Evolutionary conservation across 2,888 invertebrate genomes (phyloP), one percentile per base, ranked within the genome.

Genomic region (Polylopha cassiicola): DNA sequence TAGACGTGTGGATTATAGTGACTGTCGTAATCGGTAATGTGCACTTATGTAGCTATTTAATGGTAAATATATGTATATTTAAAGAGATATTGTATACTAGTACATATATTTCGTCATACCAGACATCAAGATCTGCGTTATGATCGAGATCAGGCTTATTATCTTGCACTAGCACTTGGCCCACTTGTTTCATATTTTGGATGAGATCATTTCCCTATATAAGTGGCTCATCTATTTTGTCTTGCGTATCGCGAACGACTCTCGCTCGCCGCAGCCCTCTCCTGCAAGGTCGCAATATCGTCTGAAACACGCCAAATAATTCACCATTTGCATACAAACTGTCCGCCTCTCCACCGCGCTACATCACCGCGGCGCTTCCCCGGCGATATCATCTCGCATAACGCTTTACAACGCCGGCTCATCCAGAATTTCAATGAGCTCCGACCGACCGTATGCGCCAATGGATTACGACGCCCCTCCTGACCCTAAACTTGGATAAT

Each of bases 321-420:
- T 64, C 61, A 58, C 51, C 50, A 72, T 73, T 72, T 63, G 66
- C 70, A 72, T 71, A 61, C 62, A 67, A 73, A 73, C 65, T 61
- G 65, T 50, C 54, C 50, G 42, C 48, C 54, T 33, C 20, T 46
- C 36, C 52, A 46, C 43, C 45, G 33, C 45, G 45, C 53, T 36
- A 31, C 30, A 37, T 42, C 37, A 37, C 26, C 17, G 24, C 21
- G 26, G n/a, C n/a, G n/a, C n/a, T 21, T 8, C 15, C 4, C 20
- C 34, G 10, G 17, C 21, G 27, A 27, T 30, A 23, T 17, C 30
- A 21, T 27, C 39, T 2, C 16, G 10, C 24, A 9, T 17, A 20
- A 30, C 36, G 24, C 17, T 41, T 41, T 41, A 36, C 41, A 41
- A 41, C 30, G 29, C 41, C 9, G 16, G 24, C 36, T 36, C n/a